Percentiles rank a stretch among this genome's conserved stretches.
phyloP scores from a whole-genome alignment of 2,888 invertebrate genomes.

The Galerucella nymphaeae region DNA sequence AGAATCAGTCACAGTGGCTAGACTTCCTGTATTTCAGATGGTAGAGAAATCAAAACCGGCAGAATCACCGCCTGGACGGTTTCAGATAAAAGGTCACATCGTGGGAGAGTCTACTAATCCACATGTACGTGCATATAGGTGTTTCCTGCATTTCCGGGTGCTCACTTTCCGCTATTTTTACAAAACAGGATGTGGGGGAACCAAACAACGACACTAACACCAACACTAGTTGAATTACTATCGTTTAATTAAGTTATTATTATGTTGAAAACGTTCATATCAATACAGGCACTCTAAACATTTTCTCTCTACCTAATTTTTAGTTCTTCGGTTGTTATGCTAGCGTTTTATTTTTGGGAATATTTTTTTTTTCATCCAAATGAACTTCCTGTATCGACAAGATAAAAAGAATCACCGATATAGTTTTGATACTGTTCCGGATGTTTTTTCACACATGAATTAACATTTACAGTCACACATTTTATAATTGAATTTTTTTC shows the following conservation, averaged over 20 bases:
- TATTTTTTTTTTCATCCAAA: background rate
- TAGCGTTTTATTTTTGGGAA: background rate
- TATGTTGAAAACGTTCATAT: background rate
- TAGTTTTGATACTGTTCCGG: conserved; percentile 24
- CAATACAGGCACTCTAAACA: no score
- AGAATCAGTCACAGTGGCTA: conserved; percentile 22
- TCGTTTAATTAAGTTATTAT: background rate
- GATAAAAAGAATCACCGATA: background rate
- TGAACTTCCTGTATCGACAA: background rate
- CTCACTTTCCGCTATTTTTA: conserved; percentile 13
- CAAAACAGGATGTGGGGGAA: background rate
- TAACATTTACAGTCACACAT: conserved; percentile 18
- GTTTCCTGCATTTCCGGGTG: conserved; percentile 24
- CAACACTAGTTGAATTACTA: conserved; percentile 5
- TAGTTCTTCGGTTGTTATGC: no score
- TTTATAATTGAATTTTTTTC: no score
- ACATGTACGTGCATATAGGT: background rate
- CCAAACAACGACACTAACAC: background rate
- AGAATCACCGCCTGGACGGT: conserved; percentile 16
- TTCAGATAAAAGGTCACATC: conserved; percentile 21
- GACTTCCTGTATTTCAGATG: conserved; percentile 16
- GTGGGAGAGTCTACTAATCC: conserved; percentile 19
- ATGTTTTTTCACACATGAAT: conserved; percentile 22
- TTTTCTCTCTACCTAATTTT: background rate
- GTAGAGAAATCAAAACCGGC: background rate